phyloP scores from a whole-genome alignment of 2,797 vertebrate genomes.

The Oceanodroma leucorhoa region DNA sequence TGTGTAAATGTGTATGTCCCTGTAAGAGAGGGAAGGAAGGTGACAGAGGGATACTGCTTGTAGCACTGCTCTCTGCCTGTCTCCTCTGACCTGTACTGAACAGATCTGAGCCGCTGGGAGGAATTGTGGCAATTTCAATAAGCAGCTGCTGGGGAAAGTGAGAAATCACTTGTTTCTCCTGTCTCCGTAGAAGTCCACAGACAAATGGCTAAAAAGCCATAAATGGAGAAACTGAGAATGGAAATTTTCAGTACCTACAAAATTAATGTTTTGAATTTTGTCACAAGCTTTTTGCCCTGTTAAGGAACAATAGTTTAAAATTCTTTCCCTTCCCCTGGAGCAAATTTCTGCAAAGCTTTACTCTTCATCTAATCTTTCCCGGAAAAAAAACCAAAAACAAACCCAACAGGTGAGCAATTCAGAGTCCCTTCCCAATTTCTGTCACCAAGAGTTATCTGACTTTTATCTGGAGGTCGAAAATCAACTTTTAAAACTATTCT shows the following conservation, averaged over 20 bases:
- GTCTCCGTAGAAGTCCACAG: neutral
- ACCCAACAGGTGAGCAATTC: neutral
- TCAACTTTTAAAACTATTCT: neutral
- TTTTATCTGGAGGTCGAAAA: neutral
- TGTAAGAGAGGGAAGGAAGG: neutral
- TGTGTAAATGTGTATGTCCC: accelerated
- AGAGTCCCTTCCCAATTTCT: neutral
- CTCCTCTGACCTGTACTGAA: neutral
- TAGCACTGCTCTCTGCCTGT: neutral
- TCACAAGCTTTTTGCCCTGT: neutral
- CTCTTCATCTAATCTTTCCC: neutral
- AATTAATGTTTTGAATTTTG: neutral
- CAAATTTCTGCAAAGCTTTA: neutral
- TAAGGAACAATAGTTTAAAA: neutral
- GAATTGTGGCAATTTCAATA: neutral
- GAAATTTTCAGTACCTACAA: neutral
- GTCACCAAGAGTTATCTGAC: neutral
- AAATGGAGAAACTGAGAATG: neutral
- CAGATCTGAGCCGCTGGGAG: neutral
- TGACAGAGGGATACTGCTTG: neutral
- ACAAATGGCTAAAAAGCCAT: neutral
- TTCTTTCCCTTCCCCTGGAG: neutral
- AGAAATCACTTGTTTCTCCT: neutral
- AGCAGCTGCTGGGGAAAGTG: neutral
- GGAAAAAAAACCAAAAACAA: neutral